Base-by-base conservation (phyloP, 2,888 invertebrate species). In the Nowickia ferox region DNA sequence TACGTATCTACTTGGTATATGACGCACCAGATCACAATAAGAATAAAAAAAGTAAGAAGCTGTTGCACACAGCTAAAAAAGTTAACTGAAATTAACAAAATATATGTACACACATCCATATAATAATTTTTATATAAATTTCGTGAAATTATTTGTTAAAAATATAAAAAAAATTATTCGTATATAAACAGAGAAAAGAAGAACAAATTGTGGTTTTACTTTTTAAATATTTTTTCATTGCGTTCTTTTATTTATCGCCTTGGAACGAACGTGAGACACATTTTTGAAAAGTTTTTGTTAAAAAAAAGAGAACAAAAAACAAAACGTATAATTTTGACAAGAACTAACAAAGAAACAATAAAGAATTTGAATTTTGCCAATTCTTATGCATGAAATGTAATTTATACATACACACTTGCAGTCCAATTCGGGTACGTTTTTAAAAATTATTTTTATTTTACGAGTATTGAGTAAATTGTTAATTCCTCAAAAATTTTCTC, bases 341-440 rank as follows among this genome's bases (percentile, higher is more conserved):
- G 48, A 42, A 74, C 5, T 1, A 30, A 9, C 17, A 22, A 51
- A 59, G 48, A 78, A 46, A 61, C 13, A 22, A 30, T 30, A 40
- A 44, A 66, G 42, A 66, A 74, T 57, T 57, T 59, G n/a, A 30
- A 13, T 65, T 82, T 65, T 48, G 71, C 46, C 19, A 76, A 76
- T 66, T 17, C 72, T 80, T 83, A 77, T 80, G 80, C 71, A 83
- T 63, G 38, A 53, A 69, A 66, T 61, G 77, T 78, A 78, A 59
- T 74, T 81, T 59, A 40, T 68, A 75, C 10, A 40, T 68, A 75
- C 10, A 9, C 15, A 38, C 59, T 38, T 61, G 51, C 81, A 44
- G 30, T 57, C 48, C 46, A 30, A 9, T 19, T 38, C 9, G 2
- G 17, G 17, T 9, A 66, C 13, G 17, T 65, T 75, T 65, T 76